Evolutionary conservation across 2,888 invertebrate species (phyloP), one percentile per base, ranked within the genome.

Genomic region (Monochamus alternatus): DNA sequence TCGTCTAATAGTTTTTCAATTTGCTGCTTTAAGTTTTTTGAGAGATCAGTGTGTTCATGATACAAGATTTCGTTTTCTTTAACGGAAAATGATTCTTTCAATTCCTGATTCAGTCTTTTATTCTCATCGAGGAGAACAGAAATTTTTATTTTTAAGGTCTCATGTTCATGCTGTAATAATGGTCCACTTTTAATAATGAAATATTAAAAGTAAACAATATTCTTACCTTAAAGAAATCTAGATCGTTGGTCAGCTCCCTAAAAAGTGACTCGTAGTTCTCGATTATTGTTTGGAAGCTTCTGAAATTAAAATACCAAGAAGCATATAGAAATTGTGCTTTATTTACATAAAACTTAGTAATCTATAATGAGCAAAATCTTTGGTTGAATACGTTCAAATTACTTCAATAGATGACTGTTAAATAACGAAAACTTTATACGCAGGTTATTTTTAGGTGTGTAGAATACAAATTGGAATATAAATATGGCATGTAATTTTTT

Each of bases 1-100:
- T 95, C 95, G 91, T 93, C 74, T 12, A 78, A 44, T 4, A 83
- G 64, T 3, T 68, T 58, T 14, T 77, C 68, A 9, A 87, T 80
- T 78, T 86, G 86, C 31, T 81, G 65, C 75, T 81, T 81, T 44
- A 87, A 80, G 79, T 86, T 86, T 66, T 81, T 79, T 12, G 83
- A 72, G 3, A 85, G 52, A 69, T 83, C 81, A 30, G 75, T 67
- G 52, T 85, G 78, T 7, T 78, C 79, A 7, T 52, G 59, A 32
- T 14, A 14, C 4, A 51, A 43, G 44, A 71, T 51, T 30, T 71
- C 67, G 32, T 64, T 52, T 55, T 75, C 75, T 44, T 73, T 73
- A 3, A 65, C 47, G 38, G 59, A 51, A 22, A 78, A 51, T 14
- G 75, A 14, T 14, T 81, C 75, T 3, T 76, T 77, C 7, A 83